Conservation (phyloP, 1,140 invertebrate species). For the Cyclina sinensis region DNA sequence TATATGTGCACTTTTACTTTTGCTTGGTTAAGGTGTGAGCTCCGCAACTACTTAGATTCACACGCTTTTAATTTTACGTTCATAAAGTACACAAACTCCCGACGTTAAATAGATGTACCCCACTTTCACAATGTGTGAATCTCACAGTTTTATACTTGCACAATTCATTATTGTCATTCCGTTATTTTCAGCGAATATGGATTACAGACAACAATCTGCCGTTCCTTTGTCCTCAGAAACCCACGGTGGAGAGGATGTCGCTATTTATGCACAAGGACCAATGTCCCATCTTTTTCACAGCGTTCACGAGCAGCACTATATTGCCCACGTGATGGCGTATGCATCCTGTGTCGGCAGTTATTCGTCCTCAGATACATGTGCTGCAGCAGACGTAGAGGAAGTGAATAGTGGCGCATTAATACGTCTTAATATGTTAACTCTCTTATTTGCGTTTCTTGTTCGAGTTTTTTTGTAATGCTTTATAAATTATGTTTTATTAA, state of each 20-base stretch:
- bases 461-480: no score
- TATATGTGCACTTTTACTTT: no score
- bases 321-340: slow-evolving; percentile 93
- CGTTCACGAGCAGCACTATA: slow-evolving; percentile 96
- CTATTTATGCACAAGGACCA: slow-evolving; percentile 90
- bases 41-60: no score
- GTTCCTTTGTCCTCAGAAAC: slow-evolving; percentile 89
- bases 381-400: slow-evolving; percentile 6
- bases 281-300: slow-evolving; percentile 95
- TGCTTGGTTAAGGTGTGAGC: no score
- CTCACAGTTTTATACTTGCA: no score
- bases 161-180: no score
- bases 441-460: neutral
- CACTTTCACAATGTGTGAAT: no score
- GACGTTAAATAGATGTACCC: no score
- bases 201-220: slow-evolving; percentile 86
- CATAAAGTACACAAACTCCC: no score
- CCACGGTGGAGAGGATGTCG: slow-evolving; percentile 85
- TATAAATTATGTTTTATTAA: neutral
- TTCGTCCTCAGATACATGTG: slow-evolving; percentile 51
- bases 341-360: slow-evolving; percentile 86
- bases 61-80: no score
- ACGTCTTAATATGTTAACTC: neutral
- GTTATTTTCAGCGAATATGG: slow-evolving; percentile 67
- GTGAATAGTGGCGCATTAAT: neutral